Conservation (phyloP, 2,797 vertebrate genomes). For the Sebastes cheni region DNA sequence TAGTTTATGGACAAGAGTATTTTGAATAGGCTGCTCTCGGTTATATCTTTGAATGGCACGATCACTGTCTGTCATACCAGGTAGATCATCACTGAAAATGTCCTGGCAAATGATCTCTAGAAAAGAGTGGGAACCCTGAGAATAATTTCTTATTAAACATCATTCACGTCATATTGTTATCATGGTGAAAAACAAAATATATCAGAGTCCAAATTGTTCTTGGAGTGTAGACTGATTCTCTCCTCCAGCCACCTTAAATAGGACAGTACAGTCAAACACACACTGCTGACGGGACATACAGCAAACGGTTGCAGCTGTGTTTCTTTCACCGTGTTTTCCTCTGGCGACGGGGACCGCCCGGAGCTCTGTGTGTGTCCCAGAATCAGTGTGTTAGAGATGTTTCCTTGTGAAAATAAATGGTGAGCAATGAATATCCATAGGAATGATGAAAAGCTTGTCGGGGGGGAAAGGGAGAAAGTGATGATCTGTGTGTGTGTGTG, state of each 20-base stretch:
- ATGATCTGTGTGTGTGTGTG: not conserved
- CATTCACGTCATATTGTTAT: not conserved
- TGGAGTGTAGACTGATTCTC: not conserved
- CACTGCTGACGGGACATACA: conserved; percentile 51
- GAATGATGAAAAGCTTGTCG: conserved; percentile 11
- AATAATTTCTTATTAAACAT: not conserved
- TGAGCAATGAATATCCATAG: conserved; percentile 8
- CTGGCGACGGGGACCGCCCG: conserved; percentile 34
- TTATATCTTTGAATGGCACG: not conserved
- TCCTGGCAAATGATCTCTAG: too few relatives aligned
- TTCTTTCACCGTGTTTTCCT: conserved; percentile 31
- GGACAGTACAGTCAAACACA: conserved; percentile 4
- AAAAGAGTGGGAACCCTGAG: too few relatives aligned
- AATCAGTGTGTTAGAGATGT: conserved; percentile 5
- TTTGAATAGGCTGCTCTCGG: not conserved
- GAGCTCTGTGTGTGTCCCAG: not conserved
- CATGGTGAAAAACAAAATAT: not conserved
- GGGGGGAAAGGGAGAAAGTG: not conserved
- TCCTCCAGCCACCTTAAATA: conserved; percentile 22
- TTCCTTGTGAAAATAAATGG: conserved; percentile 28
- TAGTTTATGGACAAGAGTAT: not conserved
- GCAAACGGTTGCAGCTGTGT: conserved; percentile 53
- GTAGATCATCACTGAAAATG: too few relatives aligned
- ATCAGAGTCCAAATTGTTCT: not conserved
- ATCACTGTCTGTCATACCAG: too few relatives aligned